Conservation (phyloP, 1,140 invertebrate species). For the Drosophila tropicalis region DNA sequence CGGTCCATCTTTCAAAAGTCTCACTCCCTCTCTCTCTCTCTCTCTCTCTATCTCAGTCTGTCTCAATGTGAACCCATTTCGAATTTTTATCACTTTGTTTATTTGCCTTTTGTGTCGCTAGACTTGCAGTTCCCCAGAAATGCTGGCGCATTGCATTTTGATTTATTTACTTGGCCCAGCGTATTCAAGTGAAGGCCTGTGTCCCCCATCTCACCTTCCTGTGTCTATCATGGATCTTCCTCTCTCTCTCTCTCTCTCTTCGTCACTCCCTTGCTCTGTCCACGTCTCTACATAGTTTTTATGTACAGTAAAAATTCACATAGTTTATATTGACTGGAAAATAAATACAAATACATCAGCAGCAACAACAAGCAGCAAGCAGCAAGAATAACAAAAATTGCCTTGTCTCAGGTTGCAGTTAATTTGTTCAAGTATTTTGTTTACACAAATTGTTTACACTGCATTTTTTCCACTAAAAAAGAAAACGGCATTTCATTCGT, state of each 20-base stretch:
- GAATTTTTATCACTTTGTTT: constrained; percentile 51
- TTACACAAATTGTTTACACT: constrained; percentile 70
- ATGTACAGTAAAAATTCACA: constrained; percentile 79
- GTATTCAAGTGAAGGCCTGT: constrained; percentile 18
- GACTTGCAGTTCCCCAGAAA: constrained; percentile 56
- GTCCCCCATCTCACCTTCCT: neutral
- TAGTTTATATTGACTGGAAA: constrained; percentile 81
- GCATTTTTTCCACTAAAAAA: constrained; percentile 52
- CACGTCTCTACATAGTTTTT: constrained; percentile 52
- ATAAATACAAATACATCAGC: constrained; percentile 80
- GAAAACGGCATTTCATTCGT: constrained; percentile 66
- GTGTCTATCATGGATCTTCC: neutral
- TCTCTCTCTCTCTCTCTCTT: neutral
- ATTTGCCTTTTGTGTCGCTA: constrained; percentile 52
- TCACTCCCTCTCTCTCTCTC: neutral
- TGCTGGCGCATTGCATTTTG: constrained; percentile 51
- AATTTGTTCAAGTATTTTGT: constrained; percentile 70
- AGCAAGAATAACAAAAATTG: constrained; percentile 14
- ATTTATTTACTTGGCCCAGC: constrained; percentile 72
- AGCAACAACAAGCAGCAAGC: constrained; percentile 46
- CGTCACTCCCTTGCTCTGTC: neutral
- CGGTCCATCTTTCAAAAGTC: neutral
- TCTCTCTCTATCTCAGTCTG: neutral
- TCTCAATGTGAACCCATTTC: constrained; percentile 29
- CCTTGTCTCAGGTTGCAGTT: constrained; percentile 48